Conservation (phyloP, 2,888 invertebrate genomes). For the Archaeoteleia sp. region DNA sequence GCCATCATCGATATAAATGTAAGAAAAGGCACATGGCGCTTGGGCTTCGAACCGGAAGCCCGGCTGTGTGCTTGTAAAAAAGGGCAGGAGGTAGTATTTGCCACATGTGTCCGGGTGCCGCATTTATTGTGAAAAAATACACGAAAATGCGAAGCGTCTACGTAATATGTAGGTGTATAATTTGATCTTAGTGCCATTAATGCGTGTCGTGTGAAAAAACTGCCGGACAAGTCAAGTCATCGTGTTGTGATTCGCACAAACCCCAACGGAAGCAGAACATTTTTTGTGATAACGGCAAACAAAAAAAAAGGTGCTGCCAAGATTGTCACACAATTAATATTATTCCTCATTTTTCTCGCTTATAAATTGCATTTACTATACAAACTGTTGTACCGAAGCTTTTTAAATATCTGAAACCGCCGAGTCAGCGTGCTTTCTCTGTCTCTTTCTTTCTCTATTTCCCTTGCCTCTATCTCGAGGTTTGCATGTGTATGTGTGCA, state of each 20-base stretch:
- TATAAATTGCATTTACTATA: no score
- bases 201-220: conserved; percentile 30
- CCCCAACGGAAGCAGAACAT: conserved; percentile 43
- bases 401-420: conserved; percentile 55
- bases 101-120: conserved; percentile 66
- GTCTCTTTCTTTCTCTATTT: conserved; percentile 18
- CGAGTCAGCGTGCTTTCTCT: conserved; percentile 63
- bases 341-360: no score
- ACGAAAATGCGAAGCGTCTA: conserved; percentile 68
- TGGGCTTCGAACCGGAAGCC: conserved; percentile 61
- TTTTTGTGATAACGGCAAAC: conserved; percentile 8
- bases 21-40: conserved; percentile 5
- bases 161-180: conserved; percentile 65
- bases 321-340: background rate
- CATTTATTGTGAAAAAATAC: conserved; percentile 57
- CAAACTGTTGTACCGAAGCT: background rate
- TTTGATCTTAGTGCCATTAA: conserved; percentile 47
- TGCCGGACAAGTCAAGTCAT: conserved; percentile 32
- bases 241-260: conserved; percentile 31
- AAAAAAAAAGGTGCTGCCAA: background rate
- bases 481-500: no score
- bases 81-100: conserved; percentile 64
- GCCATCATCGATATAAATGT: background rate
- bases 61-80: conserved; percentile 58
- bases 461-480: background rate